Evolutionary conservation across 2,888 invertebrate species (phyloP).

Genomic region (Lampropteryx suffumata): DNA sequence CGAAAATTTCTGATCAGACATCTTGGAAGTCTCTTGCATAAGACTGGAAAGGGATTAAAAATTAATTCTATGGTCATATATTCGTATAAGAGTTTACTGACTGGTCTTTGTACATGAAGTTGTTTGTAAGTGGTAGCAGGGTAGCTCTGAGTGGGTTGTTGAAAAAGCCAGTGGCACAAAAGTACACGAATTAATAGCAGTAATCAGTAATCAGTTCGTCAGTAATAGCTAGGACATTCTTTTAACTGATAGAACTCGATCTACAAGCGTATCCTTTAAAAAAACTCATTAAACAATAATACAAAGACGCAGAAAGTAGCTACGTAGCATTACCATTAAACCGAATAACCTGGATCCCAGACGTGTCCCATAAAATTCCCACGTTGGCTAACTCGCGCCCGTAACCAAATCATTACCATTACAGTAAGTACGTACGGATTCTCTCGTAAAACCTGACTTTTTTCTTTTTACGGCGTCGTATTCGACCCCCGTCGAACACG

Average conservation of each 20-base stretch:
- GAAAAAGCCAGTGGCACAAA: no score
- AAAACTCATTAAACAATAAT: neutral
- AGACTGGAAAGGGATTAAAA: no score
- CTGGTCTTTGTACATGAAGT: no score
- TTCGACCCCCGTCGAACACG: slow-evolving; percentile 42
- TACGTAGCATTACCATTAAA: slow-evolving; percentile 29
- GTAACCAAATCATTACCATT: slow-evolving; percentile 54
- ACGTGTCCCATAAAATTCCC: slow-evolving; percentile 44
- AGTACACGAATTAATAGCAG: no score
- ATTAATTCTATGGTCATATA: no score
- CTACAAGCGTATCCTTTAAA: neutral
- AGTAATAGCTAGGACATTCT: no score
- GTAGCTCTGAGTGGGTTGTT: no score
- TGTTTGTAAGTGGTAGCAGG: no score
- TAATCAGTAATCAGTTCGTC: no score
- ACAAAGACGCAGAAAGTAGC: neutral
- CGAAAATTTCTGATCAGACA: neutral
- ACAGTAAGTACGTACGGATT: slow-evolving; percentile 54
- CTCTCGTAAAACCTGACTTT: slow-evolving; percentile 57
- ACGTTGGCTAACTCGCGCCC: slow-evolving; percentile 40
- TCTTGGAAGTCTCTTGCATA: neutral
- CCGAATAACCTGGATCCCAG: slow-evolving; percentile 34
- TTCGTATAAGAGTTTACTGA: no score
- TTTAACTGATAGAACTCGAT: neutral
- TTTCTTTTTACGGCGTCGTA: slow-evolving; percentile 57